Percentiles rank a stretch among this genome's conserved stretches.
Evolutionary conservation across 2,113 vertebrate genomes (phyloP).

Genomic region (Misgurnus mizolepis): DNA sequence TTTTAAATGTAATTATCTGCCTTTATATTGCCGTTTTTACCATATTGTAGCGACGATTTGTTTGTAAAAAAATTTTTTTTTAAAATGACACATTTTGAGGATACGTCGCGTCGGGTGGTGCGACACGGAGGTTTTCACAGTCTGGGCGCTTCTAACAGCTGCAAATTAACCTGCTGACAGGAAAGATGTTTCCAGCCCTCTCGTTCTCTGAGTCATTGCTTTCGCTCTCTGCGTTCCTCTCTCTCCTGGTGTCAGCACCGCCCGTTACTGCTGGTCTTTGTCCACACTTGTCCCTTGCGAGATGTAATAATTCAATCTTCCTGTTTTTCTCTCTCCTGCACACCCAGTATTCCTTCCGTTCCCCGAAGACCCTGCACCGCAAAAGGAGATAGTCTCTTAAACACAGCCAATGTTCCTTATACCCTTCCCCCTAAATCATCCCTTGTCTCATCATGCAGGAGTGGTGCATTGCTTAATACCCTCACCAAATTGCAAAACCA

Average conservation of each 20-base stretch:
- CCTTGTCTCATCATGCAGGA: conserved; percentile 36
- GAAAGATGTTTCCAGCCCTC: conserved; percentile 27
- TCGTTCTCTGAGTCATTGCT: not conserved
- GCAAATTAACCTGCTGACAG: conserved; percentile 39
- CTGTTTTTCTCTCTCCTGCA: conserved; percentile 21
- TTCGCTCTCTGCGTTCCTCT: conserved; percentile 32
- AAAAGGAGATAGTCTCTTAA: conserved; percentile 55
- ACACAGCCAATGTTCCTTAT: conserved; percentile 48
- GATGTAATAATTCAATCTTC: conserved; percentile 13
- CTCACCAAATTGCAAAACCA: not conserved
- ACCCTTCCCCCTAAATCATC: conserved; percentile 26
- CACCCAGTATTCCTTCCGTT: conserved; percentile 9
- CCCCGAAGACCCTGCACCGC: conserved; percentile 21
- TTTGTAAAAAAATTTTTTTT: no score
- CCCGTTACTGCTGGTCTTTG: conserved; percentile 12
- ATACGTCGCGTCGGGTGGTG: not conserved
- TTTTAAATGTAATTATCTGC: no score
- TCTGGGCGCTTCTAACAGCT: conserved; percentile 47
- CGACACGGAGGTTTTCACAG: not conserved
- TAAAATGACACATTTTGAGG: not conserved
- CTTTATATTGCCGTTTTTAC: no score
- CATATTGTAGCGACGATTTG: no score
- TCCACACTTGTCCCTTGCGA: conserved; percentile 13
- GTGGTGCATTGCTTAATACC: conserved; percentile 50
- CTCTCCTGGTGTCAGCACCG: not conserved